phyloP scores from a whole-genome alignment of 1,140 invertebrate species.

The Pachypeltis micranthus region DNA sequence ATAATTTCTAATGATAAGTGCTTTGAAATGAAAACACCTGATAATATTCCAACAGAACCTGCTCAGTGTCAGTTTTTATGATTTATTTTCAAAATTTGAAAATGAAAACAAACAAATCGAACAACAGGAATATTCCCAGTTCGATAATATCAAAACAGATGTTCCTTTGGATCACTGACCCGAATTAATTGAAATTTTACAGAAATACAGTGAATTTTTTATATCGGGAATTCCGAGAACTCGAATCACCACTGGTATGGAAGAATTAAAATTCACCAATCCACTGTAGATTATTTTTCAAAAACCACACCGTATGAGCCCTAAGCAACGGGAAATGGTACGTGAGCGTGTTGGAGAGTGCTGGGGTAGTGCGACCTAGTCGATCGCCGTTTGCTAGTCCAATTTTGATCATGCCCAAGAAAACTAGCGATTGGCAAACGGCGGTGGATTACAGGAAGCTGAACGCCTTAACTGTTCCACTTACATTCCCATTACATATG shows the following conservation, averaged over 20 bases:
- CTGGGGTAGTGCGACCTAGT: background rate
- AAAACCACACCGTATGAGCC: background rate
- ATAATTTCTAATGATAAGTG: background rate
- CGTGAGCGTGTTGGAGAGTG: slow-evolving; percentile 16
- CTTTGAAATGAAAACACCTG: background rate
- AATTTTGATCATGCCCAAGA: background rate
- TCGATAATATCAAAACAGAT: background rate
- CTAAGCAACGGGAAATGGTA: slow-evolving; percentile 7
- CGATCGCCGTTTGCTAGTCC: background rate
- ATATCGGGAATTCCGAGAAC: background rate
- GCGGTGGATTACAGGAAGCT: background rate
- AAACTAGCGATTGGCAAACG: background rate
- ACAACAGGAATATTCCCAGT: background rate
- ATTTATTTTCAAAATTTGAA: background rate
- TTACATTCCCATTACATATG: background rate
- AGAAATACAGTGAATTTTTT: background rate
- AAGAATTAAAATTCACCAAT: background rate
- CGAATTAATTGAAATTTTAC: background rate
- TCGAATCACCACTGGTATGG: background rate
- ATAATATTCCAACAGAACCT: background rate
- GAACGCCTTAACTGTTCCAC: background rate
- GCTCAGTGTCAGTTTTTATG: background rate
- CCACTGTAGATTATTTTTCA: background rate
- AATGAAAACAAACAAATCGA: background rate
- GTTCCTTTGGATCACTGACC: background rate